phyloP scores from a whole-genome alignment of 2,888 invertebrate genomes.

The Craniophora ligustri region DNA sequence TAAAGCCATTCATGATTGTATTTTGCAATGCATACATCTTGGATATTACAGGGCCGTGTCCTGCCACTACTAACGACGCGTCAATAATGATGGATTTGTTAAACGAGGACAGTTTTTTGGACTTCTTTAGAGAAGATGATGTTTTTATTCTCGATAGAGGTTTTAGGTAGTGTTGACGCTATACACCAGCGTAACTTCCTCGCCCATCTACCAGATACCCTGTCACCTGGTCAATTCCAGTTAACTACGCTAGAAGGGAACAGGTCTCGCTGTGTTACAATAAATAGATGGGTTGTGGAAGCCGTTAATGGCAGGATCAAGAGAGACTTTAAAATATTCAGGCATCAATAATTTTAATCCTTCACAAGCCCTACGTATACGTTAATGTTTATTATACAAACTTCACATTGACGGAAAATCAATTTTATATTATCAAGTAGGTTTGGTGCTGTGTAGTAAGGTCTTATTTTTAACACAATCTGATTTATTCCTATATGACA shows the following conservation, averaged over 20 bases:
- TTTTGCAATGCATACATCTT: constrained; percentile 18
- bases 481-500: too few relatives aligned
- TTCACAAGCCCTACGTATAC: too few relatives aligned
- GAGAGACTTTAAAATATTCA: constrained; percentile 21
- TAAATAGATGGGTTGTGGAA: constrained; percentile 21
- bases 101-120: too few relatives aligned
- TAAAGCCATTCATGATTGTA: constrained; percentile 13
- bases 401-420: too few relatives aligned
- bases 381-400: too few relatives aligned
- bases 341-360: constrained; percentile 21
- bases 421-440: too few relatives aligned
- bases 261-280: too few relatives aligned
- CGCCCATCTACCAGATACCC: constrained; percentile 17
- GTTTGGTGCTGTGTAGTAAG: too few relatives aligned
- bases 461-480: too few relatives aligned
- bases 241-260: constrained; percentile 6
- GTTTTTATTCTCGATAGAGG: too few relatives aligned
- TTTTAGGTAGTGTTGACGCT: constrained; percentile 13
- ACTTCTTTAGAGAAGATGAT: too few relatives aligned
- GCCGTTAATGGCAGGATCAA: constrained; percentile 16
- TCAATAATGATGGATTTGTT: too few relatives aligned
- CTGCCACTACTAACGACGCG: constrained; percentile 24
- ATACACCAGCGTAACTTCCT: constrained; percentile 14
- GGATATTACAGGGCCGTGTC: constrained; percentile 13
- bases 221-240: constrained; percentile 9